phyloP scores from a whole-genome alignment of 2,888 invertebrate genomes.

The Protonemura montana region DNA sequence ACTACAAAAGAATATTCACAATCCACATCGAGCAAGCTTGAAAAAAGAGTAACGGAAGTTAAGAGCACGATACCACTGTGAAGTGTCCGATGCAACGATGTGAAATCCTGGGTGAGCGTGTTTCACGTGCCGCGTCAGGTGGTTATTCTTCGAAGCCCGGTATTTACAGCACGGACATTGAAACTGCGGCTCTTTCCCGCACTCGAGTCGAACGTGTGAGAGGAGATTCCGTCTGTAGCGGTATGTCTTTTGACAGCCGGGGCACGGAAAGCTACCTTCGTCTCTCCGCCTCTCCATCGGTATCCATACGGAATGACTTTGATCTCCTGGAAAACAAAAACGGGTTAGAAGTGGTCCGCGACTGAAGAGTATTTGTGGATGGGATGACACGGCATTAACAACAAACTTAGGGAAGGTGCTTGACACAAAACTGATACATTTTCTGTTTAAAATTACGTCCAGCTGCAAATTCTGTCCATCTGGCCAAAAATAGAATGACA shows the following conservation, averaged over 20 bases:
- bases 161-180: slow-evolving; percentile 54
- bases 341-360: neutral
- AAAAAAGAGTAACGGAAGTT: neutral
- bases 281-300: slow-evolving; percentile 20
- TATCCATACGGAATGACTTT: neutral
- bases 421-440: too few species aligned
- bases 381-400: too few species aligned
- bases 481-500: too few species aligned
- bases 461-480: too few species aligned
- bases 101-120: slow-evolving; percentile 15
- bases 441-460: too few species aligned
- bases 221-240: slow-evolving; percentile 54
- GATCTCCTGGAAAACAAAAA: neutral
- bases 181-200: slow-evolving; percentile 54
- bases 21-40: too few species aligned
- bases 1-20: too few species aligned
- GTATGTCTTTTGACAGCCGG: slow-evolving; percentile 43
- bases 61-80: neutral
- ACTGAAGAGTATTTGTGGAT: too few species aligned
- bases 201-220: slow-evolving; percentile 53
- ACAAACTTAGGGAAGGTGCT: too few species aligned
- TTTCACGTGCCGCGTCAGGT: slow-evolving; percentile 48
- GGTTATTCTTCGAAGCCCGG: slow-evolving; percentile 57
- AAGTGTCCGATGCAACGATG: neutral
- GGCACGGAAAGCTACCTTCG: slow-evolving; percentile 37